Base-by-base conservation (phyloP, 2,797 vertebrate species). In the Premnoplex brunnescens region DNA sequence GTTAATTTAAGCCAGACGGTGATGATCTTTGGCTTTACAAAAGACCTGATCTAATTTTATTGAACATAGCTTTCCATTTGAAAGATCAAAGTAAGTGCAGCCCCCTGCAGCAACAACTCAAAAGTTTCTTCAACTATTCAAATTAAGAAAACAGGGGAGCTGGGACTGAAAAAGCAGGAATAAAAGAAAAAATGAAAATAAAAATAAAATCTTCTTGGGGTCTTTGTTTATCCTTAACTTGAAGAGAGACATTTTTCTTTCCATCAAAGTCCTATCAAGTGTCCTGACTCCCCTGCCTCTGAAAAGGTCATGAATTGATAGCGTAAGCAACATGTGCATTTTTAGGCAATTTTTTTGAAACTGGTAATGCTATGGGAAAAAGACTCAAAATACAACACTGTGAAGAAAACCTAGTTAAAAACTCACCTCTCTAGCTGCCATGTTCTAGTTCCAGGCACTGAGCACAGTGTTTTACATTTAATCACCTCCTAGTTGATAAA, bases 21-120 rank as follows among this genome's bases (percentile, higher is more conserved):
- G 82, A 96, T 81, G 91, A 93, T 93, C 85, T 95, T 95, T 86
- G 69, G 89, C 85, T 92, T 86, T 88, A 37, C 51, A 58, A 86
- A 88, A 80, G 62, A 86, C 24, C 17, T 82, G 79, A 86, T 90
- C 88, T 90, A 72, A 90, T 86, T 94, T 93, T 88, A 79, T 84
- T 89, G 94, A 95, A 78, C 71, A 91, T 54, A 92, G 55, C 54
- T 92, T 93, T 96, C 69, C 81, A 67, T 91, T 93, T 96, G 93
- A 84, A 92, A 96, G 91, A 94, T 95, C 93, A 95, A 96, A 97
- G 89, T 27, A 76, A 83, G n/a, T 27, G 52, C 37, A 81, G 43
- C 28, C 79, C 91, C 79, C 79, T 84, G 75, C 66, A 95, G 95
- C 76, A 91, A 75, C 37, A 89, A 85, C 85, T 91, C 74, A 36